Evolutionary conservation across 2,797 vertebrate species (phyloP), one percentile per base, ranked within the genome.

Genomic region (Myotis vivesi): DNA sequence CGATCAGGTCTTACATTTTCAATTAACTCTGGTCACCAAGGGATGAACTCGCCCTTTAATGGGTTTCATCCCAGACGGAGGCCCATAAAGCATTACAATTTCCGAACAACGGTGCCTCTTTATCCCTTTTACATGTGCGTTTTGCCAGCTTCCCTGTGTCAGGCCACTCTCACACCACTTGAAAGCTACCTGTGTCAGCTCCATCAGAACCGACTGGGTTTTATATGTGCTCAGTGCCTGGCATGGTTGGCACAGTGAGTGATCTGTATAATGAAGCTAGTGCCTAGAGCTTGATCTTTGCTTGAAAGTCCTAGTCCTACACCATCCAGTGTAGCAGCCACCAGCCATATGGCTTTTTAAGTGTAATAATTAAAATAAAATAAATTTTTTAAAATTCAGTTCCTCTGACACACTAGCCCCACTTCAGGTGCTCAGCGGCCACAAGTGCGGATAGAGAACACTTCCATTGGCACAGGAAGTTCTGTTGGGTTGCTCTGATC

Each of bases 1-100:
- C 64, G 41, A 90, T 76, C 41, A 44, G 84, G 51, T 38, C 87
- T 96, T 93, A 84, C 84, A 77, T 91, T 92, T 95, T 90, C 90
- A 94, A 49, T 94, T 87, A 94, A 92, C 41, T 95, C 77, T 92
- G 94, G 92, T 91, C 85, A 77, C 94, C 1, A 2, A 64, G 75
- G 83, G 76, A 69, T 71, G 69, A 95, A 80, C 83, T 80, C 87
- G 57, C 68, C 82, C 82, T 94, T 36, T n/a, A 64, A 46, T 64
- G 85, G 51, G 71, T 81, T 87, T 95, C 20, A 5, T 86, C 6
- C 0, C 89, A 95, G 89, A 75, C 0, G 11, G 89, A 91, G 71
- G 59, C 76, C 76, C 81, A n/a, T 91, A 57, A 95, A 77, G 38
- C 76, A 25, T 62, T 53, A 36, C 6, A 23, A 23, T 91, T 77